Percentiles rank a stretch among this genome's conserved stretches.
These are phyloP conservation scores for Coendou prehensilis DNA, from an alignment of 2,797 vertebrate species.

Conservation along the genomic window DNA sequence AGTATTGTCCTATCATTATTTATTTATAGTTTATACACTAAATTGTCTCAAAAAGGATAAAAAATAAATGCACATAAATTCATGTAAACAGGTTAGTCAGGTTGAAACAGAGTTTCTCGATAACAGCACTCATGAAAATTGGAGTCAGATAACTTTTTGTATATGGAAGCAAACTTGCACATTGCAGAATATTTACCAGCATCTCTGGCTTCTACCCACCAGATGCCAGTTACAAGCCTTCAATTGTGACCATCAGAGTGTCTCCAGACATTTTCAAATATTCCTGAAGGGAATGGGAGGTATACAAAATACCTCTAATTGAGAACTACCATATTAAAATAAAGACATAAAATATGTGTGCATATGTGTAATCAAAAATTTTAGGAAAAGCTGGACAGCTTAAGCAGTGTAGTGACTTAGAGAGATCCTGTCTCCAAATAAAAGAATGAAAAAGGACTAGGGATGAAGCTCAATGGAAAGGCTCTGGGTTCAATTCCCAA, in stretches of 20 bases:
- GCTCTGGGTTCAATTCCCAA: background rate
- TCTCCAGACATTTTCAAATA: background rate
- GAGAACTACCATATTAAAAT: background rate
- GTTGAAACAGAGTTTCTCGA: background rate
- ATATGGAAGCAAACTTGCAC: background rate
- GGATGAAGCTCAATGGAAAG: background rate
- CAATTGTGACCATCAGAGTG: background rate
- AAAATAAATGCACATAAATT: background rate
- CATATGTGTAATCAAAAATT: background rate
- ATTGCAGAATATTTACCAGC: background rate
- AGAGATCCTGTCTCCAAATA: background rate
- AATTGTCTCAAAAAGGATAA: background rate
- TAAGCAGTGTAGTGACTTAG: background rate
- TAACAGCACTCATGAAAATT: background rate
- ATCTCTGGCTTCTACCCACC: background rate
- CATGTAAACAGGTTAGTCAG: background rate
- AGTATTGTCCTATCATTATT: background rate
- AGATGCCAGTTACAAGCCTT: background rate
- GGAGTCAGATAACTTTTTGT: background rate
- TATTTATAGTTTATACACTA: slow-evolving; percentile 3
- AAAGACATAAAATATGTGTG: background rate
- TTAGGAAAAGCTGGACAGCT: background rate
- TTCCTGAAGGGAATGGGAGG: background rate
- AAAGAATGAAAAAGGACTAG: background rate
- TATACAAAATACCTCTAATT: background rate